Conservation (phyloP, 2,113 vertebrate species). For the Cervus canadensis region DNA sequence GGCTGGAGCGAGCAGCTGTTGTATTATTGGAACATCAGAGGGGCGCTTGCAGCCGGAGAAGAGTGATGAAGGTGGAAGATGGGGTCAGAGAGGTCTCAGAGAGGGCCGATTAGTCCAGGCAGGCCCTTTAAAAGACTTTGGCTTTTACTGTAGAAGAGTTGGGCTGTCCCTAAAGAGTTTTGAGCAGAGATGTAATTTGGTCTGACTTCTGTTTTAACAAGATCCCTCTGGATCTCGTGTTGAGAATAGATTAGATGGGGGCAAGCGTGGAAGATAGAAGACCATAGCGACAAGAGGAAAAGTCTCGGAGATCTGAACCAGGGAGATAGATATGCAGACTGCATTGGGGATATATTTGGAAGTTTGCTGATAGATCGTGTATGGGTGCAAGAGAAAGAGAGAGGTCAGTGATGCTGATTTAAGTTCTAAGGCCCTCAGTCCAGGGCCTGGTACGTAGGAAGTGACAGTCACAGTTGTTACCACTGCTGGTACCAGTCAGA, state of each 20-base stretch:
- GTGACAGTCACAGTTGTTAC: neutral
- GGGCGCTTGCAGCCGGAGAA: neutral
- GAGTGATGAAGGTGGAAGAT: neutral
- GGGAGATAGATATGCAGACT: neutral
- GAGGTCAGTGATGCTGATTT: neutral
- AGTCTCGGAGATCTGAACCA: rapidly evolving
- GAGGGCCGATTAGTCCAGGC: neutral
- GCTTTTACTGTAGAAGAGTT: neutral
- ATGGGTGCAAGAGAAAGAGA: neutral
- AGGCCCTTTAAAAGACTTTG: neutral
- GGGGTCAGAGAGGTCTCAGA: neutral
- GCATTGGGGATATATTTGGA: neutral
- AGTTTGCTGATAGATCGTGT: neutral
- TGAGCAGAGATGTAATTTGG: neutral
- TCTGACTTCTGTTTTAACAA: neutral
- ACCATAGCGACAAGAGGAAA: too few species aligned
- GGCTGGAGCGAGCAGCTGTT: neutral
- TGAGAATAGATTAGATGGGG: neutral
- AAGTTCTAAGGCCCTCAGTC: neutral
- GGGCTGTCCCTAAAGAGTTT: neutral
- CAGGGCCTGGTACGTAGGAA: neutral
- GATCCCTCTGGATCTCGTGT: neutral
- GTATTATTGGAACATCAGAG: neutral
- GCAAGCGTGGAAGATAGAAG: neutral
- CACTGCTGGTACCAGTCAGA: neutral